These are phyloP conservation scores for Chlorops oryzae DNA, from an alignment of 1,140 invertebrate species.

Conservation along the genomic window DNA sequence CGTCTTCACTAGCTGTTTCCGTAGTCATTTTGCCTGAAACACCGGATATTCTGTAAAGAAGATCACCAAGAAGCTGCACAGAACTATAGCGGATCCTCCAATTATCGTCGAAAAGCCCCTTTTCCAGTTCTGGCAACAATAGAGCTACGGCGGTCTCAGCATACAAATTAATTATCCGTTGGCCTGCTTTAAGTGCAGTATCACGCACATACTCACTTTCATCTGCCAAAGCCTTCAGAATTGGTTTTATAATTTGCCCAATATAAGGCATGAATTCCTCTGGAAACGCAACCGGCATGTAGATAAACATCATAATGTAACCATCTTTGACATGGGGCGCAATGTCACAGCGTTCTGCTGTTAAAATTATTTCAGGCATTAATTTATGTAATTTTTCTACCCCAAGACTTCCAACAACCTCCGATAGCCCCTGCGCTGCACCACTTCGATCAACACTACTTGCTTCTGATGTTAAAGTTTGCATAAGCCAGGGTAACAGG, in stretches of 20 bases:
- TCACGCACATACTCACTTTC: conserved; percentile 99
- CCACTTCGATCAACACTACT: conserved; percentile 95
- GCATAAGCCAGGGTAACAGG: conserved; percentile 95
- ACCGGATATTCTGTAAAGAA: conserved; percentile 94
- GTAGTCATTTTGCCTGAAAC: conserved; percentile 99
- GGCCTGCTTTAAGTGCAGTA: conserved; percentile 92
- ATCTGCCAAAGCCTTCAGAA: conserved; percentile 94
- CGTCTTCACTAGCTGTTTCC: conserved; percentile 95
- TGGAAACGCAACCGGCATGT: conserved; percentile 95
- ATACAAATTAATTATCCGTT: conserved; percentile 93
- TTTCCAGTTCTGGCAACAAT: conserved; percentile 89
- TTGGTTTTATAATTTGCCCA: conserved; percentile 95
- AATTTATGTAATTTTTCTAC: conserved; percentile 90
- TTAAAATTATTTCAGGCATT: conserved; percentile 97
- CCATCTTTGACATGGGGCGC: conserved; percentile 98
- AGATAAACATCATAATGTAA: conserved; percentile 99
- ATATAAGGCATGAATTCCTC: conserved; percentile 95
- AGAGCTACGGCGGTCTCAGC: conserved; percentile 92
- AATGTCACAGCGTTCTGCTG: conserved; percentile 89
- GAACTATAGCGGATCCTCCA: conserved; percentile 97
- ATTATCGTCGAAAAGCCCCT: conserved; percentile 92
- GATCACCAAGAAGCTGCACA: conserved; percentile 92
- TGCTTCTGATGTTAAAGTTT: conserved; percentile 91
- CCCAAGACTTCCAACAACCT: conserved; percentile 93
- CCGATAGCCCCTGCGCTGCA: conserved; percentile 92